Conservation (phyloP, 2,113 vertebrate species). For the Microcebus murinus region DNA sequence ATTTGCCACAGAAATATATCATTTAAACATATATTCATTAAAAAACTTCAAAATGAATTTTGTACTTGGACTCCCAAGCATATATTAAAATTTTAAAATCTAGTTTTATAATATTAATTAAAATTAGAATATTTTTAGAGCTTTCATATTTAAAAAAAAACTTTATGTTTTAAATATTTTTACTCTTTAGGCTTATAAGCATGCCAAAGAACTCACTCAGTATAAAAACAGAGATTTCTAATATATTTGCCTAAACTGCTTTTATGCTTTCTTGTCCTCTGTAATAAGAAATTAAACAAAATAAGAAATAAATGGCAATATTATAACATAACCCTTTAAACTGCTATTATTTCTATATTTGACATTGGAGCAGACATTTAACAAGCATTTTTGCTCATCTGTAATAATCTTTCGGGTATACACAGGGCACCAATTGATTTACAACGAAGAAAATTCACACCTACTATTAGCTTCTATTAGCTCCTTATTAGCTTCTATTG, state of each 20-base stretch:
- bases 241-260: conserved; percentile 49
- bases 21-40: neutral
- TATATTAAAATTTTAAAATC: conserved; percentile 35
- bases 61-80: conserved; percentile 27
- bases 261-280: conserved; percentile 43
- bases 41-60: conserved; percentile 34
- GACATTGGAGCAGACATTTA: conserved; percentile 21
- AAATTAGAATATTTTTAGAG: conserved; percentile 55
- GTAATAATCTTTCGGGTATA: conserved; percentile 1
- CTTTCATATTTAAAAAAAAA: conserved; percentile 46
- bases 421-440: neutral
- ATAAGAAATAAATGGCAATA: conserved; percentile 52
- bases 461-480: neutral
- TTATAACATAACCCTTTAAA: conserved; percentile 23
- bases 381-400: neutral
- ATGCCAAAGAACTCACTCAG: conserved; percentile 38
- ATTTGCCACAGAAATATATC: conserved; percentile 18
- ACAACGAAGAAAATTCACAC: conserved; percentile 41
- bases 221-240: conserved; percentile 55
- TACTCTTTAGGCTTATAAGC: conserved; percentile 42
- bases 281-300: conserved; percentile 42
- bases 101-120: conserved; percentile 56
- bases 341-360: conserved; percentile 6
- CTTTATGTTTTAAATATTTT: conserved; percentile 53
- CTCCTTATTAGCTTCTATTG: conserved; percentile 22